Evolutionary conservation across 2,888 invertebrate genomes (phyloP).

Genomic region (Liodrosophila aerea): DNA sequence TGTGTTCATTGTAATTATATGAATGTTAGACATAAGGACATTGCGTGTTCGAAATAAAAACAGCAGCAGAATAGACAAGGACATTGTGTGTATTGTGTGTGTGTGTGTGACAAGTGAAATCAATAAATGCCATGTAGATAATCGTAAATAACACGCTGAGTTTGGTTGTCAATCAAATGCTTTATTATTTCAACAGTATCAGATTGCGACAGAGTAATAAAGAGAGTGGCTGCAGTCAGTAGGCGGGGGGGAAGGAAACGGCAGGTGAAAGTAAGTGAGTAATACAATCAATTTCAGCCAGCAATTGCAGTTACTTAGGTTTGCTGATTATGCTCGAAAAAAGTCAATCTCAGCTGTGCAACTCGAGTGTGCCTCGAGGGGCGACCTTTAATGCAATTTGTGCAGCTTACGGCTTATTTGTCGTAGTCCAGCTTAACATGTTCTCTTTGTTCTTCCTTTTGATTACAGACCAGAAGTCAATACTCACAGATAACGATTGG

Average conservation of each 20-base stretch:
- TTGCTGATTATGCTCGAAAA: conserved; percentile 33
- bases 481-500: conserved; percentile 83
- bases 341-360: conserved; percentile 7
- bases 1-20: conserved; percentile 18
- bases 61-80: conserved; percentile 27
- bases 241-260: too few relatives aligned
- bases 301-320: conserved; percentile 16
- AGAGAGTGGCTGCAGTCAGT: neutral
- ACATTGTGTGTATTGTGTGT: conserved; percentile 18
- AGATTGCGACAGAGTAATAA: conserved; percentile 5
- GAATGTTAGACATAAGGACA: conserved; percentile 7
- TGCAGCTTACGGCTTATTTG: conserved; percentile 19
- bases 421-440: conserved; percentile 32
- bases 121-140: conserved; percentile 64
- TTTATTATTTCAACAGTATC: conserved; percentile 63
- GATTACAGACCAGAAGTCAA: conserved; percentile 82
- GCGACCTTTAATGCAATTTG: conserved; percentile 49
- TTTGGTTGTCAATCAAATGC: conserved; percentile 57
- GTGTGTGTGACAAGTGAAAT: conserved; percentile 37
- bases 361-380: neutral
- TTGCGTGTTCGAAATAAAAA: conserved; percentile 36
- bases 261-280: neutral
- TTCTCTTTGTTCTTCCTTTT: conserved; percentile 28
- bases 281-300: conserved; percentile 5
- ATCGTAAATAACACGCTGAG: conserved; percentile 66